phyloP scores from a whole-genome alignment of 2,888 invertebrate genomes.

The Platycheirus albimanus region DNA sequence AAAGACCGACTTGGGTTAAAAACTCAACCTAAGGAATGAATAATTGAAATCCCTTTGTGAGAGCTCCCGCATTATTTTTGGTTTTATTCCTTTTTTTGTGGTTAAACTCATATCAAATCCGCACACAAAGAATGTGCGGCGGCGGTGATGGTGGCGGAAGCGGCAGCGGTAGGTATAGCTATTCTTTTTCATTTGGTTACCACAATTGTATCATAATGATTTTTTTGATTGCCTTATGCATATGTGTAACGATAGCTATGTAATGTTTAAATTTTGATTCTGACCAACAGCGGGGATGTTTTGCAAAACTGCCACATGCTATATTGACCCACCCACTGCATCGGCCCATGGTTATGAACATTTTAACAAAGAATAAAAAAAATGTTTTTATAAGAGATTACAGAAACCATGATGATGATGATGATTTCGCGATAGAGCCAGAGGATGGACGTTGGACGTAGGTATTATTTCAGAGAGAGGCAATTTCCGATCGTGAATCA shows the following conservation, averaged over 20 bases:
- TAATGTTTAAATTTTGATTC: slow-evolving; percentile 45
- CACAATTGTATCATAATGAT: background rate
- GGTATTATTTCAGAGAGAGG: background rate
- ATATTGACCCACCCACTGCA: background rate
- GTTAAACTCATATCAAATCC: too few species aligned
- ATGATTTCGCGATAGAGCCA: background rate
- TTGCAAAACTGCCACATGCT: background rate
- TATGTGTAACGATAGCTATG: background rate
- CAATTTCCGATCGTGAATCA: slow-evolving; percentile 52
- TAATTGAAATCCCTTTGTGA: slow-evolving; percentile 9
- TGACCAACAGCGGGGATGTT: background rate
- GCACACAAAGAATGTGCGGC: too few species aligned
- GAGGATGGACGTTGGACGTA: background rate
- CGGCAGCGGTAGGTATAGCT: background rate
- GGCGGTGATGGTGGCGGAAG: too few species aligned
- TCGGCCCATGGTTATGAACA: background rate
- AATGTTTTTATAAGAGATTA: too few species aligned
- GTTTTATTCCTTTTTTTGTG: slow-evolving; percentile 2
- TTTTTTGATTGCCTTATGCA: too few species aligned
- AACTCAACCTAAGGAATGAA: slow-evolving; percentile 14
- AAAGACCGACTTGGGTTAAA: background rate
- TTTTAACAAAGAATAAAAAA: too few species aligned
- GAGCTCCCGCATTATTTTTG: background rate
- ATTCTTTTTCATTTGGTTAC: slow-evolving; percentile 30
- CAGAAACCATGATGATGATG: background rate